A percentile compares a stretch with the other conserved stretches of the same genome.
Conservation (phyloP, 37 sponge, comb jelly and placozoan genomes). For the Petrosia ficiformis region DNA sequence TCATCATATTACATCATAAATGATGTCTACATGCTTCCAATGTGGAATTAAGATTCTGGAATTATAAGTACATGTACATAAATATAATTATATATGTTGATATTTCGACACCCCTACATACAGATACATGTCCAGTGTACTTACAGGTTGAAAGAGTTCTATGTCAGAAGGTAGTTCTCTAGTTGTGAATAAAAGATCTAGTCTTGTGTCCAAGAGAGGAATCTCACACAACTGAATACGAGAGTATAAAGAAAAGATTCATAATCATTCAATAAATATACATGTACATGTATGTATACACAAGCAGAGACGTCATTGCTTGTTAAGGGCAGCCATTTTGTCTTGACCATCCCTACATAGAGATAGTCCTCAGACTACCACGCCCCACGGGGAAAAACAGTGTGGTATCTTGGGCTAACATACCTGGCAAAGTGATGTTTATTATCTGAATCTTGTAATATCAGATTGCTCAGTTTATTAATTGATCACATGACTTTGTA, state of each 20-base stretch:
- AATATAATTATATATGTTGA: background rate
- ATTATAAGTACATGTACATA: background rate
- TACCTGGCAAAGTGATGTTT: no score
- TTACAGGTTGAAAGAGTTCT: slow-evolving; percentile 72
- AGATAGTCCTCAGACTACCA: background rate
- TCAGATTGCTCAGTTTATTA: no score
- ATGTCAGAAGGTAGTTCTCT: slow-evolving; percentile 73
- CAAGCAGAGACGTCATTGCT: background rate
- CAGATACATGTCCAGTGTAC: background rate
- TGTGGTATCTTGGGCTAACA: no score
- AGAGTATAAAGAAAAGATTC: background rate
- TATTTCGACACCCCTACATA: background rate
- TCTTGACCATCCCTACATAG: background rate
- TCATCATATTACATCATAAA: background rate
- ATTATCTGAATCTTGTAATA: no score
- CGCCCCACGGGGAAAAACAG: no score
- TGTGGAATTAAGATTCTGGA: slow-evolving; percentile 50
- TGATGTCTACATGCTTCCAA: slow-evolving; percentile 64
- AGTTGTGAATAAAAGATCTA: slow-evolving; percentile 73
- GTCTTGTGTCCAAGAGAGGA: slow-evolving; percentile 43
- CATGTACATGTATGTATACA: background rate
- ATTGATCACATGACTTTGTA: no score
- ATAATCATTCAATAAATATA: background rate
- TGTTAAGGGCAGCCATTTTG: no score
- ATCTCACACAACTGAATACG: slow-evolving; percentile 74